Base-by-base conservation (phyloP, 2,888 invertebrate genomes). In the Cephus nigrinus region DNA sequence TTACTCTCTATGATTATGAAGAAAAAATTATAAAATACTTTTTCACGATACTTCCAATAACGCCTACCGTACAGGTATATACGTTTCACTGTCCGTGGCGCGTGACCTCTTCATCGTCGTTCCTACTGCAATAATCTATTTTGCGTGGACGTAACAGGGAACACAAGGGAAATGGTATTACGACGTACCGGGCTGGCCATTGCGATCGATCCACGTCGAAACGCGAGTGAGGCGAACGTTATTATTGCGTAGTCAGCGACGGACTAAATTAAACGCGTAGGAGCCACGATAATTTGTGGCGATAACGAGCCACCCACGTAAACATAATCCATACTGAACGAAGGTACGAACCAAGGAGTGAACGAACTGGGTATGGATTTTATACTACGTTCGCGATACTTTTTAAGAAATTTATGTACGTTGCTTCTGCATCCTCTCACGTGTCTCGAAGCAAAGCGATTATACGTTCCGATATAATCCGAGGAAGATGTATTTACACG, bases 281-380 rank as follows among this genome's bases (percentile, higher is more conserved):
- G 81, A 83, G 84, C 79, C 78, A 78, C 76, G 81, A 82, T 86
- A 86, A 86, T 86, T 85, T 81, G 82, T 80, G 82, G 85, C 83
- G 86, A 86, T 86, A 86, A 86, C 86, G 83, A 86, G 79, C 83
- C 82, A 83, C 85, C 84, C 85, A 85, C 86, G 83, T 83, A 77
- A 79, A 78, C 76, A 80, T 75, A 74, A 78, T 81, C 69, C 72
- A 74, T 76, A n/a, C 55, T 74, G 75, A 78, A 80, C 36, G 78
- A 78, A 40, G 80, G 78, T 68, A 79, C 72, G 77, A 74, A 71
- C 80, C 73, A 77, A 76, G 75, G 71, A 55, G 55, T 55, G 9
- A 55, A 55, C 23, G 9, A 55, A 23, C 2, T 23, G 23, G 15
- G 55, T 55, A 55, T 55, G 23, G 55, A 55, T 55, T 55, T 55